Percentiles rank a stretch among this genome's conserved stretches.
Conservation (phyloP, 2,888 invertebrate species). For the Microdon myrmicae region DNA sequence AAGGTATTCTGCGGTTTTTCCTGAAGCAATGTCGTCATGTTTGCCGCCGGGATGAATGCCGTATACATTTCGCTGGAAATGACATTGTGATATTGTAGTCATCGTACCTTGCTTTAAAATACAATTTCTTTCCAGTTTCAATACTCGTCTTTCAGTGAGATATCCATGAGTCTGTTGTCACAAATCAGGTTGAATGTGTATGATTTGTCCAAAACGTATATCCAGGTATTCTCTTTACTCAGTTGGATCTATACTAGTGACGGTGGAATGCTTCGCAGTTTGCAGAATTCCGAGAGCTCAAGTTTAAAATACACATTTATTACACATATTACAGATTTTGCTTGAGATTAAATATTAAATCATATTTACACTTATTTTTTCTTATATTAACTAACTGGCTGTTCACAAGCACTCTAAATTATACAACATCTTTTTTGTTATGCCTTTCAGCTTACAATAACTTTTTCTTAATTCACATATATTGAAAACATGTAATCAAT, state of each 20-base stretch:
- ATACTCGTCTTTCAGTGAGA: not conserved
- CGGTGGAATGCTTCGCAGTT: not conserved
- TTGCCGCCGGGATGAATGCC: not conserved
- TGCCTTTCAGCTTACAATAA: too few species aligned
- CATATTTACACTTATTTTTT: too few species aligned
- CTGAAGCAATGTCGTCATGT: too few species aligned
- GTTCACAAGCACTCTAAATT: too few species aligned
- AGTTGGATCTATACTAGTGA: conserved; percentile 1
- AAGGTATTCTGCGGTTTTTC: too few species aligned
- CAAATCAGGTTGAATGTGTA: conserved; percentile 4
- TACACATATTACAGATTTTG: too few species aligned
- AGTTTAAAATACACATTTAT: too few species aligned
- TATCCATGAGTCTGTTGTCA: not conserved
- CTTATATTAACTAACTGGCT: too few species aligned
- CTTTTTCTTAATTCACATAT: too few species aligned
- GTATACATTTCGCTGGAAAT: conserved; percentile 1
- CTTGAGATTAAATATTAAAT: too few species aligned
- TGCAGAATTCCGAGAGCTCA: not conserved
- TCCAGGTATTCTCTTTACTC: not conserved
- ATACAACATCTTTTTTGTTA: too few species aligned
- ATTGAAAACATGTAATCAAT: too few species aligned
- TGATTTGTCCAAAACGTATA: not conserved
- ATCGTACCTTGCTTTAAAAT: conserved; percentile 2
- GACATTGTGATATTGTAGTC: not conserved
- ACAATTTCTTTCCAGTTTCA: not conserved